Base-by-base conservation (phyloP, 2,888 invertebrate species). In the Calameuta idolon region DNA sequence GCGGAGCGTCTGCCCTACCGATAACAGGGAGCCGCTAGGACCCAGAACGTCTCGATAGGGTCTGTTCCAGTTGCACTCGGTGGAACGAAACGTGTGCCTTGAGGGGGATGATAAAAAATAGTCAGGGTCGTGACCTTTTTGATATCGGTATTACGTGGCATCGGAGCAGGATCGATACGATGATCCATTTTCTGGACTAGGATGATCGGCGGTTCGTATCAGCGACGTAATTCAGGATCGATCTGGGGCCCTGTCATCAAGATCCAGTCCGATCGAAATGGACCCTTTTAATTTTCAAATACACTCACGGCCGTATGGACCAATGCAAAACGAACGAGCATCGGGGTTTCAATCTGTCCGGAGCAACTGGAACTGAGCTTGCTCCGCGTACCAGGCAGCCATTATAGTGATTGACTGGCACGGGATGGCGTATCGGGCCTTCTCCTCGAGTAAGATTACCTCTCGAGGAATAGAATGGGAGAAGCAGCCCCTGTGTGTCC, bases 341-440 rank as follows among this genome's bases (percentile, higher is more conserved):
- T 71, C 33, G 9, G 55, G n/a, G 34, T 77, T 75, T 75, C 69
- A 69, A 75, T 77, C 55, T 71, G 77, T 75, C 69, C 75, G 69
- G 68, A 76, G 78, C 73, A n/a, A 69, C 31, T 78, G 78, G 78
- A 79, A 79, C 79, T 31, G 55, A 40, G 79, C 35, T n/a, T 73
- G 55, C 55, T 55, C 55, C 23, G 69, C 74, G 79, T 73, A 69
- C 34, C 79, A 74, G 69, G 76, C 79, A 79, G 74, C 79, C 79
- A 79, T 79, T 79, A 79, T 73, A 76, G 79, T 79, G 79, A 79
- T 79, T 79, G 79, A 79, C 79, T 79, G 76, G 76, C 76, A 69
- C 68, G 35, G n/a, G n/a, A n/a, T 34, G 55, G 76, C 68, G 74
- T 37, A 79, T 79, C 79, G 76, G 68, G 74, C 76, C 73, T 76